Percentiles rank a stretch among this genome's conserved stretches.
These are phyloP conservation scores for Pipistrellus kuhlii DNA, from an alignment of 2,797 vertebrate species.

Conservation along the genomic window DNA sequence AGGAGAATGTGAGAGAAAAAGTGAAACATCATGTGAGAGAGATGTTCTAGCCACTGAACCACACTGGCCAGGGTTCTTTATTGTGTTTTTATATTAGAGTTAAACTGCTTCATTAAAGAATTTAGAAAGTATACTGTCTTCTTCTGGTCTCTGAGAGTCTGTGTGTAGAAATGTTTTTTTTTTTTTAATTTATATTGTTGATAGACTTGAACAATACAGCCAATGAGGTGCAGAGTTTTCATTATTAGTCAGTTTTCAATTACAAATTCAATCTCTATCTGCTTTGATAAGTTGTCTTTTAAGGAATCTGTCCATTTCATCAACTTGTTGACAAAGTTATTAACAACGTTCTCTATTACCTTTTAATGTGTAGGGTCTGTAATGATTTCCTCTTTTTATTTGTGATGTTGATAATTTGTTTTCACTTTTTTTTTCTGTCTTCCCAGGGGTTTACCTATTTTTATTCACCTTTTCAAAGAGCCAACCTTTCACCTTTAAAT, in stretches of 20 bases:
- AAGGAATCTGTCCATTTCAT: constrained; percentile 25
- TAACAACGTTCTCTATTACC: neutral
- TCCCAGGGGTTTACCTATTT: constrained; percentile 27
- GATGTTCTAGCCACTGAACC: neutral
- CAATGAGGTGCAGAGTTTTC: neutral
- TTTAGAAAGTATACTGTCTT: constrained; percentile 7
- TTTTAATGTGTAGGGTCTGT: neutral
- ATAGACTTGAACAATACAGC: neutral
- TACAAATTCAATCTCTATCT: constrained; percentile 39
- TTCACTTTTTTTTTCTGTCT: neutral
- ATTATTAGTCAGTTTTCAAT: constrained; percentile 7
- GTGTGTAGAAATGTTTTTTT: neutral
- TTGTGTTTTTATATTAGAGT: constrained; percentile 18
- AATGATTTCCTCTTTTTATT: constrained; percentile 21
- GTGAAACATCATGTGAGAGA: neutral
- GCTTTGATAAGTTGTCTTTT: constrained; percentile 38
- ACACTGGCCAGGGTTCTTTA: neutral
- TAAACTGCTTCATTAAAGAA: constrained; percentile 23
- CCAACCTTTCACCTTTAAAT: neutral
- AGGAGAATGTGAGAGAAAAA: neutral
- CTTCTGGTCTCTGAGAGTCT: neutral
- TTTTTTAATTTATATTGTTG: neutral
- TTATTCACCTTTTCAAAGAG: constrained; percentile 57
- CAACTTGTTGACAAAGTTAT: constrained; percentile 16
- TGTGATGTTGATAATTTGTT: constrained; percentile 24